Conservation (phyloP, 2,888 invertebrate species). For the Dryomyza anilis region DNA sequence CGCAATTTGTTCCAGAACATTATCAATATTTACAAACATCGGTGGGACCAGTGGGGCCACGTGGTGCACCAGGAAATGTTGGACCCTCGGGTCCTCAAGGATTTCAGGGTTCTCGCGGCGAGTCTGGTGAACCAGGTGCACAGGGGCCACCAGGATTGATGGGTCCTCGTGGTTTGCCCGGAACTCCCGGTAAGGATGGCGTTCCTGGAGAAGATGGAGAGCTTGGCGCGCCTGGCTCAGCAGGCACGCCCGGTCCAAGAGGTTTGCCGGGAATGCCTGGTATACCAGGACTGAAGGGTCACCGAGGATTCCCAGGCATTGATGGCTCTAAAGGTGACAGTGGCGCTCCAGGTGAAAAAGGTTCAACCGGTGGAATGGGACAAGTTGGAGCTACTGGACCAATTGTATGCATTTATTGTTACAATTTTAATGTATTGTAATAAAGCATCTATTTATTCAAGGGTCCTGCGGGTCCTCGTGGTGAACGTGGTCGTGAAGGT, state of each 20-base stretch:
- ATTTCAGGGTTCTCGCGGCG: constrained; percentile 79
- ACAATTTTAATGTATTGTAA: background rate
- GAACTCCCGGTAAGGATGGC: constrained; percentile 78
- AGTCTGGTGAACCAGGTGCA: constrained; percentile 72
- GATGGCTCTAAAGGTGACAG: constrained; percentile 84
- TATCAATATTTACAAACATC: constrained; percentile 81
- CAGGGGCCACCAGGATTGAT: constrained; percentile 73
- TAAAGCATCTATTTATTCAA: constrained; percentile 47
- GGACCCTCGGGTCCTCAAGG: constrained; percentile 76
- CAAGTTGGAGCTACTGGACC: constrained; percentile 72
- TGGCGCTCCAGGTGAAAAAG: constrained; percentile 78
- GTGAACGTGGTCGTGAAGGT: constrained; percentile 85
- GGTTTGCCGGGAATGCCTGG: constrained; percentile 78
- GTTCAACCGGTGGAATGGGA: constrained; percentile 74
- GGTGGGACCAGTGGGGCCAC: constrained; percentile 78
- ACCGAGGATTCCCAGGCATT: constrained; percentile 78
- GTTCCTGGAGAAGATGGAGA: constrained; percentile 81
- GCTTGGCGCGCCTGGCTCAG: constrained; percentile 72
- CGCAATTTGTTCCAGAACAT: constrained; percentile 66
- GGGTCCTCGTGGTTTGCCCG: constrained; percentile 74
- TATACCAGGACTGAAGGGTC: constrained; percentile 81
- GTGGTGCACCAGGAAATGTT: constrained; percentile 74
- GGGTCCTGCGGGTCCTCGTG: constrained; percentile 80
- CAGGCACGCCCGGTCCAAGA: constrained; percentile 75
- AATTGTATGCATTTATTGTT: constrained; percentile 40